Base-by-base conservation (phyloP, 2,888 invertebrate species). In the Drosophila quinaria region DNA sequence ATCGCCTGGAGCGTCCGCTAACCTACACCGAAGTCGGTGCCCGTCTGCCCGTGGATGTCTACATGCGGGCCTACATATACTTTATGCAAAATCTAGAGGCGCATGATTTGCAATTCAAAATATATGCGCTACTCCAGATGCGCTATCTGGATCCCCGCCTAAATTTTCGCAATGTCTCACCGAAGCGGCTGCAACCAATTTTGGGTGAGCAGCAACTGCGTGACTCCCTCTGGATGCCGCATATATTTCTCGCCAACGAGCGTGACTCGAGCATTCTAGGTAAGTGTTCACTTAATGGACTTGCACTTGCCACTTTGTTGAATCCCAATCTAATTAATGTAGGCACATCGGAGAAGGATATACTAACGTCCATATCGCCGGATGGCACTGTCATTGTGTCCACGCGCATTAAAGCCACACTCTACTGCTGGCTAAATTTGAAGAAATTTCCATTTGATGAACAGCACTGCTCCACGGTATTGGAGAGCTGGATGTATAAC, bases 361-460 rank as follows among this genome's bases (percentile, higher is more conserved):
- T 97, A 25, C 94, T 97, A 6, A 95, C 97, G 46, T 96, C 97
- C 13, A 95, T 97, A 70, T 95, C 95, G 51, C 96, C 97, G 0
- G 94, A 95, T 70, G 97, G 97, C 13, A 96, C 96, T 81, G 96
- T 97, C 0, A 94, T 96, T 5, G 95, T 96, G 87, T 96, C 97
- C 50, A 95, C 96, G 25, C 93, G 97, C 81, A 95, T 97, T 93
- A 96, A 97, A 90, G 96, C 96, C 0, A 96, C 96, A 1, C 94
- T 97, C 0, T 96, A 97, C 81, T 97, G 97, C 87, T 96, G 97
- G 94, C 96, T 97, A 94, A 95, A 97, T 88, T 93, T 97, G 71
- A 95, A 96, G 91, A 97, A 97, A 91, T 97, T 97, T 89, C 97
- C 97, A 0, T 97, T 97, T 86, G 97, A 97, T 90, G 95, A 96